Percentiles rank a stretch among this genome's conserved stretches.
Conservation (phyloP, 2,797 vertebrate species). For the Tenualosa ilisha region DNA sequence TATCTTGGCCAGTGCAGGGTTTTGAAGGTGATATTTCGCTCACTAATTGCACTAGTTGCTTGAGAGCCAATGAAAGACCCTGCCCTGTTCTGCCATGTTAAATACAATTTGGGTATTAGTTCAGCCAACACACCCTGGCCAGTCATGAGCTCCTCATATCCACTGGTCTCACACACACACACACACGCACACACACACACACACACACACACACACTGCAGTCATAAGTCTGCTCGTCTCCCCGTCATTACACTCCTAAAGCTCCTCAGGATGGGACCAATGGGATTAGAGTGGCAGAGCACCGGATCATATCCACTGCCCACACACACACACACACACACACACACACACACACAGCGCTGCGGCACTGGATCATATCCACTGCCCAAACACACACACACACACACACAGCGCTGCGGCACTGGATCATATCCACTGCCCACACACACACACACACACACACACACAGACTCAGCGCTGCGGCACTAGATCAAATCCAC, state of each 20-base stretch:
- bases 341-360: neutral
- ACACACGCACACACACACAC: too few relatives aligned
- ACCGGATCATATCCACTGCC: conserved; percentile 46
- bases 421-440: neutral
- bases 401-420: neutral
- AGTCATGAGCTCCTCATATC: conserved; percentile 41
- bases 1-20: conserved; percentile 28
- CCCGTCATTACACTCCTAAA: neutral
- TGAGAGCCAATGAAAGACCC: conserved; percentile 42
- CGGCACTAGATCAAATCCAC: too few relatives aligned
- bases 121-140: conserved; percentile 29
- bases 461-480: too few relatives aligned
- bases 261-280: conserved; percentile 40
- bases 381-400: conserved; percentile 33
- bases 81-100: conserved; percentile 66
- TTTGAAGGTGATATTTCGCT: conserved; percentile 75
- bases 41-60: conserved; percentile 67
- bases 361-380: conserved; percentile 51
- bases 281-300: conserved; percentile 59
- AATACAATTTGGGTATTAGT: conserved; percentile 65
- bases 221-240: conserved; percentile 36
- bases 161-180: conserved; percentile 40
- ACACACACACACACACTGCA: conserved; percentile 10
- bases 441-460: neutral
- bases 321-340: conserved; percentile 46